phyloP scores from a whole-genome alignment of 2,113 vertebrate genomes.

The Daphoenositta chrysoptera region DNA sequence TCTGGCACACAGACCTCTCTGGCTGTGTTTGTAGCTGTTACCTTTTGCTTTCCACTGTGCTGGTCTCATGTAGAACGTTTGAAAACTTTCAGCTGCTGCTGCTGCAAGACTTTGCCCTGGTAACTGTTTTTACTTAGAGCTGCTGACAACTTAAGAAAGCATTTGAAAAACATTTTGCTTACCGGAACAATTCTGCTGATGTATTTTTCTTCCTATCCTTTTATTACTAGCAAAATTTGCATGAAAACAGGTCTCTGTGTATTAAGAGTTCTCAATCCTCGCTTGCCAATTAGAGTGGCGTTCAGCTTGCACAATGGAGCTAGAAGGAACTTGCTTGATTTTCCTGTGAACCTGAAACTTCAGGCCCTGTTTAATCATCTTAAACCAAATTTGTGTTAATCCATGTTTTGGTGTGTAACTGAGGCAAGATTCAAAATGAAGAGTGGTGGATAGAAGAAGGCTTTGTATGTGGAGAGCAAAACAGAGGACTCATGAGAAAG shows the following conservation, averaged over 20 bases:
- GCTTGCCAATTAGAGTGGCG: constrained; percentile 15
- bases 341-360: not conserved
- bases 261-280: constrained; percentile 40
- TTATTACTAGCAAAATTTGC: constrained; percentile 51
- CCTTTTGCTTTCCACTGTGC: not conserved
- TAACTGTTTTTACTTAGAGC: constrained; percentile 3
- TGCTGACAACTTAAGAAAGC: constrained; percentile 51
- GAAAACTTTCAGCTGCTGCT: constrained; percentile 16
- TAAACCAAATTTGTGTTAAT: constrained; percentile 1
- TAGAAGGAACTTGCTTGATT: not conserved
- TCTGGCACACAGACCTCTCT: not conserved
- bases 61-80: not conserved
- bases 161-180: constrained; percentile 60
- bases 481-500: not conserved
- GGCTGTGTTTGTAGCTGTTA: not conserved
- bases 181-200: constrained; percentile 50
- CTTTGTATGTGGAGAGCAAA: not conserved
- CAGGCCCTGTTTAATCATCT: not conserved
- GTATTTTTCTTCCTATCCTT: constrained; percentile 51
- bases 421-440: not conserved
- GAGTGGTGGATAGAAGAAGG: not conserved
- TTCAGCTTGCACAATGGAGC: not conserved
- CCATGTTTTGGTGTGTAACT: not conserved
- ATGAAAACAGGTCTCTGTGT: constrained; percentile 56
- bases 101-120: not conserved